A percentile compares a stretch with the other conserved stretches of the same genome.
These are phyloP conservation scores for Sycon ciliatum DNA, from an alignment of 37 sponge, comb jelly and placozoan genomes.

Conservation along the genomic window DNA sequence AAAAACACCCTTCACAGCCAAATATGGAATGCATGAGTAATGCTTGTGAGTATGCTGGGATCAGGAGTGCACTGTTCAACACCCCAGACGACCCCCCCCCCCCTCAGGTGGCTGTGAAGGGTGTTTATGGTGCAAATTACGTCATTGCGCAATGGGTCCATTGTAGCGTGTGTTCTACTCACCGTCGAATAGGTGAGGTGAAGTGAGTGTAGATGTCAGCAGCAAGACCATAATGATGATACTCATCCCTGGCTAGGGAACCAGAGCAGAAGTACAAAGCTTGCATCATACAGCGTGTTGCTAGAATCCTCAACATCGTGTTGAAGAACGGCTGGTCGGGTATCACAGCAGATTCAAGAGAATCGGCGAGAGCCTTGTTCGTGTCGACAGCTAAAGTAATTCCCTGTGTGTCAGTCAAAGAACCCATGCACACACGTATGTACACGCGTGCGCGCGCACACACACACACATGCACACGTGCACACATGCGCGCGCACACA, in stretches of 20 bases:
- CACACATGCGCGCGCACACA: too few species aligned
- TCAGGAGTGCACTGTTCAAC: too few species aligned
- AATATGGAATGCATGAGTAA: too few species aligned
- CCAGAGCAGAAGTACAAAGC: conserved; percentile 97
- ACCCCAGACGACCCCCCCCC: too few species aligned
- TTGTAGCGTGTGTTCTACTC: neutral
- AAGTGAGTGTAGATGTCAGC: conserved; percentile 93
- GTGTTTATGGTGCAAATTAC: too few species aligned
- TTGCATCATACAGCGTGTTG: conserved; percentile 98
- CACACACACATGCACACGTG: too few species aligned
- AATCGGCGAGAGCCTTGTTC: conserved; percentile 69
- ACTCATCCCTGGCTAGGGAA: conserved; percentile 59
- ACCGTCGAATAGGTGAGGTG: conserved; percentile 87
- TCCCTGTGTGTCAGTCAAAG: conserved; percentile 41
- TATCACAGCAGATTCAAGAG: conserved; percentile 57
- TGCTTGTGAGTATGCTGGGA: too few species aligned
- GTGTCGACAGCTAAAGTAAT: conserved; percentile 52
- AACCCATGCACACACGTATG: too few species aligned
- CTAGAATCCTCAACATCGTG: conserved; percentile 81
- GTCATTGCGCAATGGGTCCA: too few species aligned
- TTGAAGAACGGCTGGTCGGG: conserved; percentile 78
- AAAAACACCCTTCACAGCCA: too few species aligned
- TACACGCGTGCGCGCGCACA: too few species aligned
- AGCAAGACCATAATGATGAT: conserved; percentile 90
- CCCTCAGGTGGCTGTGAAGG: too few species aligned